Percentiles rank a stretch among this genome's conserved stretches.
These are phyloP conservation scores for Odontamblyopus lacepedii DNA, from an alignment of 2,797 vertebrate genomes.

Conservation along the genomic window DNA sequence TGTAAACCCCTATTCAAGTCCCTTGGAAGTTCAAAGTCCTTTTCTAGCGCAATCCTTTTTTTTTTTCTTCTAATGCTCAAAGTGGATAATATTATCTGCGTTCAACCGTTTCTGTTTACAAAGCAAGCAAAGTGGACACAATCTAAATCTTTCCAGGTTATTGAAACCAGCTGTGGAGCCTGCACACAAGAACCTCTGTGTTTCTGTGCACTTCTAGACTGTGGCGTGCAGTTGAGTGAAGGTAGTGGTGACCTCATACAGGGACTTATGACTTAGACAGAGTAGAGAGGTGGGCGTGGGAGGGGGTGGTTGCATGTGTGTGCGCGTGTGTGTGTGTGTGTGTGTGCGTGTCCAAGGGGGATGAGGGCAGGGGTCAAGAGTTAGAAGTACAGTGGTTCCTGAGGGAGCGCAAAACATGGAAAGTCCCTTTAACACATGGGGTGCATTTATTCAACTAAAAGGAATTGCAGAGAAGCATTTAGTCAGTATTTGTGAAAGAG, in stretches of 20 bases:
- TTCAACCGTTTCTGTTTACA: slow-evolving; percentile 51
- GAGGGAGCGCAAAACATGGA: slow-evolving; percentile 60
- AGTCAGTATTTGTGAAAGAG: slow-evolving; percentile 32
- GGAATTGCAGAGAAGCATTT: slow-evolving; percentile 49
- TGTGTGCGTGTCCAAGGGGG: not conserved
- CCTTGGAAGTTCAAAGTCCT: slow-evolving; percentile 24
- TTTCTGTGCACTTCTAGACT: slow-evolving; percentile 45
- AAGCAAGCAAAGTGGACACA: slow-evolving; percentile 50
- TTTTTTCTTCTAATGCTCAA: slow-evolving; percentile 23
- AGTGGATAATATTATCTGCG: slow-evolving; percentile 33
- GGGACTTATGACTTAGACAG: slow-evolving; percentile 46
- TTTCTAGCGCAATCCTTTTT: slow-evolving; percentile 10
- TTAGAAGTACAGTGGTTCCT: slow-evolving; percentile 48
- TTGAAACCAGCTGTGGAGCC: slow-evolving; percentile 76
- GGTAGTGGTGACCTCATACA: slow-evolving; percentile 71
- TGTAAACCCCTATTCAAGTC: slow-evolving; percentile 45
- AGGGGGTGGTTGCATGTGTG: slow-evolving; percentile 15
- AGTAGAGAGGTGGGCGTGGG: slow-evolving; percentile 44
- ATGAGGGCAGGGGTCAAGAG: slow-evolving; percentile 35
- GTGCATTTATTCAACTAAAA: slow-evolving; percentile 67
- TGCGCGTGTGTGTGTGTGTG: not conserved
- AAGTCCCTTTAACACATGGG: slow-evolving; percentile 75
- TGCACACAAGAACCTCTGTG: slow-evolving; percentile 67
- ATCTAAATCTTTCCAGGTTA: slow-evolving; percentile 64
- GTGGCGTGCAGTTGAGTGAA: slow-evolving; percentile 58